Evolutionary conservation across 2,113 vertebrate genomes (phyloP), one percentile per base, ranked within the genome.

Genomic region (Ochotona princeps): DNA sequence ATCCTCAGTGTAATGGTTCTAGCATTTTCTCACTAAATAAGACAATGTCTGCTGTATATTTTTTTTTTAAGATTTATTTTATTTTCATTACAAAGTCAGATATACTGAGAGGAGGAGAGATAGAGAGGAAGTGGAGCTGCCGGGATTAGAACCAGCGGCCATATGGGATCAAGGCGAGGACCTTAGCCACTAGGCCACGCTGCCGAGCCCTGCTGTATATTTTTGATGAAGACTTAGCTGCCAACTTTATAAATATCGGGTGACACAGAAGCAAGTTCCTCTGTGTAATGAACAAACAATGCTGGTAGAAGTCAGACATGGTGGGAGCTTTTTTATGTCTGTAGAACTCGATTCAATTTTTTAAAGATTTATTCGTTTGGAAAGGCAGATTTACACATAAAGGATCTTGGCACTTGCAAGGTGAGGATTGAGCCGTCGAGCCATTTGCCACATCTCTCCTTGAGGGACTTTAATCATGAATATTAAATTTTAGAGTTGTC

Each of bases 1-100:
- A 49, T 75, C 73, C 32, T 91, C 87, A 67, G n/a, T 94, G 93
- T 93, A 70, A 70, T 93, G 20, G 63, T 65, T 86, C 32, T 91
- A 13, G 32, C 54, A 80, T 91, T 95, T 92, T 78, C 35, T 89
- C 54, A 26, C n/a, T 89, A 44, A 90, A 11, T 88, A 83, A 79
- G 67, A 76, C 57, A 44, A 11, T 87, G 74, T n/a, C 35, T 75
- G 10, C 8, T 75, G 0, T 91, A 65, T 73, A n/a, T 92, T 90
- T 72, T 80, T 76, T 73, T 72, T 10, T 23, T 44, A 9, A n/a
- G n/a, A n/a, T n/a, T n/a, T n/a, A n/a, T n/a, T n/a, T n/a, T n/a
- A n/a, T n/a, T n/a, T n/a, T n/a, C n/a, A n/a, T n/a, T n/a, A n/a
- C n/a, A n/a, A n/a, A n/a, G n/a, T n/a, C n/a, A n/a, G n/a, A n/a